Evolutionary conservation across 2,113 vertebrate species (phyloP), one percentile per base, ranked within the genome.

Genomic region (Caranx ignobilis): DNA sequence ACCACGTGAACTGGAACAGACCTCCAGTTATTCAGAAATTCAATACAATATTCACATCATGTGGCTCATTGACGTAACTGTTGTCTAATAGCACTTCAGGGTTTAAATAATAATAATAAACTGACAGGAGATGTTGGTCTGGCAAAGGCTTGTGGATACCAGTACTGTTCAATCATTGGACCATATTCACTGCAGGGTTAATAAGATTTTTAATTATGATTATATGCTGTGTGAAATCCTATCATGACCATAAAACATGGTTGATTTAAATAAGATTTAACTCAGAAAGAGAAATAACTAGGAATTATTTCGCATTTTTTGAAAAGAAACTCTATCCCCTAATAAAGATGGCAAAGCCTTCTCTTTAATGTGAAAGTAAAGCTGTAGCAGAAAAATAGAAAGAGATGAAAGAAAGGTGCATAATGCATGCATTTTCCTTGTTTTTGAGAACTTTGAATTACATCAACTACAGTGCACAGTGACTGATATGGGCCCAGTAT

Each of bases 1-100:
- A 75, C 55, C 43, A 66, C 41, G 11, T 70, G 45, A 61, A 34
- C 16, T 61, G 15, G 8, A 57, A 80, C 15, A 32, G n/a, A 75
- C 50, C 50, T 52, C 3, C 4, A 21, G 19, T n/a, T 7, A 56
- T 63, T 56, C n/a, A 57, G 34, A 39, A 60, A 60, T 8, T 37
- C 19, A 39, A 18, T 18, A 18, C 47, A 18, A 48, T 48, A 6
- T 48, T 18, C 15, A 48, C 15, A 19, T 50, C 16, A 9, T 18
- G 48, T 2, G 18, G 18, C 48, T 50, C 18, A 11, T 8, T 19
- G 48, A 50, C 18, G 19, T 19, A 50, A 50, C 48, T 19, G 48
- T 18, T n/a, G 2, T 50, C 18, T 50, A 50, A 50, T 19, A 50
- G n/a, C 48, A 50, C 48, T 50, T 18, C 16, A 48, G 15, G 47